These are phyloP conservation scores for Poecilobothrus nobilitatus DNA, from an alignment of 2,888 invertebrate species.

Conservation along the genomic window DNA sequence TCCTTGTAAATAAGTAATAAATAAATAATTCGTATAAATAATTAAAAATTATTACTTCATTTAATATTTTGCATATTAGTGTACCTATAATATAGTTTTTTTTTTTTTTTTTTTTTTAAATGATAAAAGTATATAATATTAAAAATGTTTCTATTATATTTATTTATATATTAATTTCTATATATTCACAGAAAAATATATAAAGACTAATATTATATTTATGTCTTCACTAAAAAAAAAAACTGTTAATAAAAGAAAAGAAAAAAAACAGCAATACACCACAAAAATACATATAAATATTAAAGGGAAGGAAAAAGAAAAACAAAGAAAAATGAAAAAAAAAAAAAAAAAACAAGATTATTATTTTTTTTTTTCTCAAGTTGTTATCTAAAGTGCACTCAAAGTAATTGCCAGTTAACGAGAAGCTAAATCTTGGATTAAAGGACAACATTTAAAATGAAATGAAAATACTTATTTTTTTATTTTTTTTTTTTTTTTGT, in stretches of 20 bases:
- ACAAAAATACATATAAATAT: background rate
- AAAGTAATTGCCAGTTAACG: slow-evolving; percentile 20
- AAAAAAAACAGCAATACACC: background rate
- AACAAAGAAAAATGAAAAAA: background rate
- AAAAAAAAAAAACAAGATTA: no score
- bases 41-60: no score
- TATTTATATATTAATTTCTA: no score
- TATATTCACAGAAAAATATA: no score
- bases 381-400: slow-evolving; percentile 14
- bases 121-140: no score
- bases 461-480: background rate
- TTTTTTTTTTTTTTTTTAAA: no score
- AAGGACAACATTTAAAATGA: background rate
- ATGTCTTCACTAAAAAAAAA: background rate
- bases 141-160: no score
- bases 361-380: background rate
- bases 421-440: slow-evolving; percentile 16
- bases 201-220: background rate
- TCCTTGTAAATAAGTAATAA: no score
- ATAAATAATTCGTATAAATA: no score
- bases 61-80: no score
- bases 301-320: background rate
- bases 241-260: background rate
- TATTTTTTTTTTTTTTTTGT: no score
- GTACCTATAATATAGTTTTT: no score